A percentile compares a stretch with the other conserved stretches of the same genome.
phyloP scores from a whole-genome alignment of 2,113 vertebrate species.

The Micromys minutus region DNA sequence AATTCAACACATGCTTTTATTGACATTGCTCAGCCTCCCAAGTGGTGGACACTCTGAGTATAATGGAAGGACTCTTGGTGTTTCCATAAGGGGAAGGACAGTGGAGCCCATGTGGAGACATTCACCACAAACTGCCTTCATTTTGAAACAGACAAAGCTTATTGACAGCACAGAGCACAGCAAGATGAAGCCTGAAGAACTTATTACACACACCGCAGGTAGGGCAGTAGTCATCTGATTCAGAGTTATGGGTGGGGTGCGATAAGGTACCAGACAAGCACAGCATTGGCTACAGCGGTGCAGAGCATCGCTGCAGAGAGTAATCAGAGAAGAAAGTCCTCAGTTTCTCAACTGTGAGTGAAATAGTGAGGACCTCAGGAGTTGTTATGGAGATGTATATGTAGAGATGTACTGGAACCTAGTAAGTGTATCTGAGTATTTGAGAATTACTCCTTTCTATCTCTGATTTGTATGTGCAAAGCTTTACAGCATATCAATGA shows the following conservation, averaged over 20 bases:
- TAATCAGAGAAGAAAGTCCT: background rate
- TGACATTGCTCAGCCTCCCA: background rate
- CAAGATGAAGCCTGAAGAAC: background rate
- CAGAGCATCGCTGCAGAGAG: accelerated
- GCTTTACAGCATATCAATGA: background rate
- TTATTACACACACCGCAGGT: background rate
- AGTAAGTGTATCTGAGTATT: background rate
- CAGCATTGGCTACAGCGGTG: background rate
- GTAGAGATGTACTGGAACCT: background rate
- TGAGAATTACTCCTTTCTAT: conserved; percentile 14
- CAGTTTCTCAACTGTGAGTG: background rate
- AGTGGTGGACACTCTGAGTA: background rate
- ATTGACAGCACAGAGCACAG: background rate
- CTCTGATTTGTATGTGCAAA: conserved; percentile 13
- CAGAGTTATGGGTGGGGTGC: background rate
- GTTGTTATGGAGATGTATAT: background rate
- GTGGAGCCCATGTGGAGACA: background rate
- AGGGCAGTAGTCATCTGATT: no score
- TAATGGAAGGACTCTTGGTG: background rate
- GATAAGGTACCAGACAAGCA: background rate
- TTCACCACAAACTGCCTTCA: background rate
- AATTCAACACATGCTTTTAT: background rate
- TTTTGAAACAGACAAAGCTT: background rate
- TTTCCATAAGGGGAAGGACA: background rate
- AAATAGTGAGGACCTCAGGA: background rate